phyloP scores from a whole-genome alignment of 2,113 vertebrate genomes.

The Poeciliopsis turrubarensis region DNA sequence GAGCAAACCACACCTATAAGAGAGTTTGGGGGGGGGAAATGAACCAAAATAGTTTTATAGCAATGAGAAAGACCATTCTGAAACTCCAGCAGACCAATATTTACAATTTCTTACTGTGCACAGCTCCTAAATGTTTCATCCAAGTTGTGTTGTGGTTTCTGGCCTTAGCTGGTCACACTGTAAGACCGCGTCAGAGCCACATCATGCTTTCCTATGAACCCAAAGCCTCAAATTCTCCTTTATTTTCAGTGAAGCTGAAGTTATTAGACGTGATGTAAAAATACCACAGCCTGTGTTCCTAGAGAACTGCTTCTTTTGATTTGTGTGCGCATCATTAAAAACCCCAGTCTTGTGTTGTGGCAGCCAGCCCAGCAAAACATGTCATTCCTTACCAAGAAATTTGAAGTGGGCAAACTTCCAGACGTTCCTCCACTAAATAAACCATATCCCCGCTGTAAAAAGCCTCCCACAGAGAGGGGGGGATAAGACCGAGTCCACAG shows the following conservation, averaged over 20 bases:
- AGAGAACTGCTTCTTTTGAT: neutral
- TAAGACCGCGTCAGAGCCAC: neutral
- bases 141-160: neutral
- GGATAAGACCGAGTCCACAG: slow-evolving; percentile 6
- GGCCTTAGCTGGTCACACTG: neutral
- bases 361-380: neutral
- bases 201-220: neutral
- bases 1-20: too few species aligned
- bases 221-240: neutral
- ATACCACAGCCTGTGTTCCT: neutral
- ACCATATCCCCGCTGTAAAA: neutral
- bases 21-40: too few species aligned
- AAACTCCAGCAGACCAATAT: too few species aligned
- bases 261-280: neutral
- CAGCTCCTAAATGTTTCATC: neutral
- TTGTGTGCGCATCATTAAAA: neutral
- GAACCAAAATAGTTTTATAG: too few species aligned
- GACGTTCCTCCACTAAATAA: neutral
- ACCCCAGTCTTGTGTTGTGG: neutral
- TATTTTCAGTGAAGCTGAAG: neutral
- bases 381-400: neutral
- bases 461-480: neutral
- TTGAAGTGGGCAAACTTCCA: neutral
- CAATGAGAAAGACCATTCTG: too few species aligned
- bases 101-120: too few species aligned